Evolutionary conservation across 2,888 invertebrate species (phyloP), one percentile per base, ranked within the genome.

Genomic region (Ellobium chinense): DNA sequence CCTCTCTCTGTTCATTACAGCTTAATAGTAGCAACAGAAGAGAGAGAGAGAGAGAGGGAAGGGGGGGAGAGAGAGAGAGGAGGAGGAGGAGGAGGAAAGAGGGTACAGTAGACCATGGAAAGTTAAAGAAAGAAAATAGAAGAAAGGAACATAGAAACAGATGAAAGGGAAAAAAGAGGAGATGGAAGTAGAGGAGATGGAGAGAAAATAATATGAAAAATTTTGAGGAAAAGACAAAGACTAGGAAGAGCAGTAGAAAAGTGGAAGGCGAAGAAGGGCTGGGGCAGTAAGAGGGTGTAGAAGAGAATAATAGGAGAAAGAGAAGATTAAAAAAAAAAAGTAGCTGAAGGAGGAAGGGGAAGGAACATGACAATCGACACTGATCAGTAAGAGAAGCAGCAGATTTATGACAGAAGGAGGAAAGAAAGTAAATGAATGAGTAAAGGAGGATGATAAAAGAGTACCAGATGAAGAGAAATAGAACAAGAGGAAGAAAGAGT

Each of bases 301-400:
- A 58, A 21, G 31, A 36, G 7, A 36, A 60, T 27, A 14, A 12
- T 21, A 24, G 21, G 36, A 34, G 60, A 54, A 60, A 60, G 36
- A 60, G n/a, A 60, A 60, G 60, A 36, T 34, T 58, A 73, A 36
- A 36, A 36, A 60, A 36, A 60, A 60, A 60, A 60, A 60, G 73
- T 60, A 60, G 60, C 34, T 34, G 60, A 60, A 60, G 60, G 73
- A 60, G 60, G 36, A 60, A 60, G 58, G 36, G 60, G n/a, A 36
- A 60, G 73, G 36, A 24, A 34, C n/a, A n/a, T n/a, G n/a, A n/a
- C n/a, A n/a, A n/a, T n/a, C n/a, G n/a, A n/a, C n/a, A n/a, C n/a
- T n/a, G n/a, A n/a, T n/a, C n/a, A n/a, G n/a, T n/a, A n/a, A n/a
- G n/a, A n/a, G n/a, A n/a, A n/a, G n/a, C n/a, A n/a, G n/a, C n/a